Conservation (phyloP, 2,113 vertebrate genomes). For the Loxodonta africana region DNA sequence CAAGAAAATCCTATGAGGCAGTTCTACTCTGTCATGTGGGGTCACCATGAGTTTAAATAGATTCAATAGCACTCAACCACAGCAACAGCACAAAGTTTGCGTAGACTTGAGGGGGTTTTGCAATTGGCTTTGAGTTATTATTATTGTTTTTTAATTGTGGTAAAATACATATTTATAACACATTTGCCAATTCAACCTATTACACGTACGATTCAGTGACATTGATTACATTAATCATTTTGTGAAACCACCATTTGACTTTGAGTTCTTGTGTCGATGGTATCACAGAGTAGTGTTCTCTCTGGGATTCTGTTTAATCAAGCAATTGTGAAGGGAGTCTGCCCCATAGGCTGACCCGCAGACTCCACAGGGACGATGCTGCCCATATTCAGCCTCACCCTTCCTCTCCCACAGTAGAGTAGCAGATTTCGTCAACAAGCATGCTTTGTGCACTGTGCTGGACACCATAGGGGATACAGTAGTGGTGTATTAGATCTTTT, state of each 20-base stretch:
- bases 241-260: neutral
- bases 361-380: neutral
- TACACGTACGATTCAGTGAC: neutral
- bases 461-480: neutral
- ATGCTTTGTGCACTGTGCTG: neutral
- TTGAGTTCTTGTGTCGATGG: neutral
- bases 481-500: neutral
- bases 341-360: too few species aligned
- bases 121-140: neutral
- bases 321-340: neutral
- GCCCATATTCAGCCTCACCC: neutral
- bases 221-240: neutral
- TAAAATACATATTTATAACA: neutral
- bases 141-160: neutral
- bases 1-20: neutral
- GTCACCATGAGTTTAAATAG: neutral
- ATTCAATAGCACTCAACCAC: neutral
- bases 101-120: neutral
- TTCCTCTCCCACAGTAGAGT: neutral
- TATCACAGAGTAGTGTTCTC: neutral
- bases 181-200: neutral
- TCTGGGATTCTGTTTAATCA: neutral
- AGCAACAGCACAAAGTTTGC: neutral
- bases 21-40: neutral
- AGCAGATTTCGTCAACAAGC: conserved; percentile 13